Evolutionary conservation across 2,888 invertebrate species (phyloP), one percentile per base, ranked within the genome.

Genomic region (Morinoia aosen): DNA sequence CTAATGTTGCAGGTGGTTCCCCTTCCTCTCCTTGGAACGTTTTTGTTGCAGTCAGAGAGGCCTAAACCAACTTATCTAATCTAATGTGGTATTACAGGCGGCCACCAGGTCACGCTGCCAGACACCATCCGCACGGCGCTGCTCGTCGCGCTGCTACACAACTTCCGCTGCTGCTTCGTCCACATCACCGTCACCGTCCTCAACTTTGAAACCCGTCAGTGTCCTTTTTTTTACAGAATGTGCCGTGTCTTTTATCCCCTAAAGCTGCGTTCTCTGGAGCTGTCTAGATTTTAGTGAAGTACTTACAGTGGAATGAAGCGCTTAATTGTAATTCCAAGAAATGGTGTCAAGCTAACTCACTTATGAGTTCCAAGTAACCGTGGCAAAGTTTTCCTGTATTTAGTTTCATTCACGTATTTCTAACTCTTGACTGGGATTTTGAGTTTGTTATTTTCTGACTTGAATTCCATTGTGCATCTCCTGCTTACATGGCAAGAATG

Each of bases 131-230:
- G 57, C 58, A 93, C 93, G 93, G 16, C 93, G n/a, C 57, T 93
- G 93, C 57, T 93, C 11, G 93, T 93, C 8, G 39, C 93, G 8
- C 57, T 93, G 93, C 93, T 93, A 8, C 93, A 93, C 58, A 93
- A 93, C 57, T 93, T 93, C 57, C 93, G 93, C 57, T 93, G 93
- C 93, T 93, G 93, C 93, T 93, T 93, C 58, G 58, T 93, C 14
- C 93, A 93, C 93, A 57, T 93, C 57, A 93, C 93, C 19, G 58
- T 93, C 57, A 33, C 93, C 57, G 93, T 93, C 25, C 56, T 48
- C 57, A 33, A 93, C 93, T 57, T 93, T 19, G 93, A 93, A 40
- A 3, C 40, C 57, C 93, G 93, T 93, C 48, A 93, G 93, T 93
- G 56, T 56, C 12, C 40, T 90, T 40, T 4, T 14, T 40, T 48